Evolutionary conservation across 2,113 vertebrate genomes (phyloP).

Genomic region (Colaptes auratus): DNA sequence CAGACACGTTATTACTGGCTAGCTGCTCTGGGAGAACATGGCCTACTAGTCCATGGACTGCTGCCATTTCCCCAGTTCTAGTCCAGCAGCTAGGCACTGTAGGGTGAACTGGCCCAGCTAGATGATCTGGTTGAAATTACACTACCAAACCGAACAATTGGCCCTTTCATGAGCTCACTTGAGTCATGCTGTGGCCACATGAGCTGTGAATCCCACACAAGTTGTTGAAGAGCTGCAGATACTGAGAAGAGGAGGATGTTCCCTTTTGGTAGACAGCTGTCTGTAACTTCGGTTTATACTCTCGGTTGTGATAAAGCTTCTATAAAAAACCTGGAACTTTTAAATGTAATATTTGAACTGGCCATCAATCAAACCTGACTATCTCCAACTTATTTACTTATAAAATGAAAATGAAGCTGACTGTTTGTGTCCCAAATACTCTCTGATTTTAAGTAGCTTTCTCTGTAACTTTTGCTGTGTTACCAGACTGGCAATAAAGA

Average conservation of each 20-base stretch:
- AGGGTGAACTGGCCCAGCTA: not conserved
- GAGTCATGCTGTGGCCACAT: fast-evolving
- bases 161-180: not conserved
- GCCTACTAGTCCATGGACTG: not conserved
- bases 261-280: not conserved
- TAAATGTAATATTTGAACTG: not conserved
- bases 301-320: not conserved
- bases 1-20: fast-evolving
- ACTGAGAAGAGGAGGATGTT: not conserved
- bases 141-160: not conserved
- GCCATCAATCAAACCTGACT: not conserved
- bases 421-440: not conserved
- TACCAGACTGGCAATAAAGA: not conserved
- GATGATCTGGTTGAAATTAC: not conserved
- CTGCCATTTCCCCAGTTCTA: not conserved
- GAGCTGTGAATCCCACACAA: not conserved
- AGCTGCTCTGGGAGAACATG: not conserved
- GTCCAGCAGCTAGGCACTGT: fast-evolving
- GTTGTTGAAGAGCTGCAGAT: not conserved
- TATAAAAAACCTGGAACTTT: not conserved
- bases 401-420: not conserved
- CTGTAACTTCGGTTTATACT: not conserved
- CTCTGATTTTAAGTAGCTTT: not conserved
- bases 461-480: not conserved
- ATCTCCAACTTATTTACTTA: not conserved